Base-by-base conservation (phyloP, 2,113 vertebrate species). In the Equus quagga region DNA sequence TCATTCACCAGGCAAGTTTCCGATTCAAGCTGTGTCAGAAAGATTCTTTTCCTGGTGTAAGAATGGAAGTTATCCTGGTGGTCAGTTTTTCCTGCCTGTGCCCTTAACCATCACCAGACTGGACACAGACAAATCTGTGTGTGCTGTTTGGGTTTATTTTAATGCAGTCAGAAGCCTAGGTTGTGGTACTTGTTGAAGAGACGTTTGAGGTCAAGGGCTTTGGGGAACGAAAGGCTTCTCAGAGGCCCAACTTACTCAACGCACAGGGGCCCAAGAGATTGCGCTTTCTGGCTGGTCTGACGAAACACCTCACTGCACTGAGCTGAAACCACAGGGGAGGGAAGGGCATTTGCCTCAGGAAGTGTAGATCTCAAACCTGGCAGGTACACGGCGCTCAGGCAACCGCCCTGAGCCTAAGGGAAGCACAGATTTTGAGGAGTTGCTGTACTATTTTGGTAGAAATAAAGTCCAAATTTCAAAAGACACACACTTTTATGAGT, bases 231-330 rank as follows among this genome's bases (percentile, higher is more conserved):
- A 91, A 91, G 44, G 44, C 2, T 21, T 93, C 79, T 78, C 79
- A 65, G 21, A 67, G 58, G 69, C 65, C 78, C 26, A 49, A 72
- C 8, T 46, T 87, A 90, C 49, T 96, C 73, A 86, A 46, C 62
- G 56, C 23, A 10, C 58, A 80, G 17, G 17, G 26, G 3, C 95
- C 72, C 62, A 41, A 69, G 88, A 75, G 85, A 93, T 14, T 91
- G 23, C 60, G 24, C 44, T 93, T 96, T 89, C 88, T 41, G 91
- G 31, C 44, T 91, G 24, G 76, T 83, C 73, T 96, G 92, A 96
- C 80, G 97, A 92, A 98, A 96, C 46, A 86, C 44, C 78, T 82
- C 73, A 96, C 89, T 75, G 65, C 26, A 28, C 89, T 79, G 86
- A 93, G 80, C 41, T 83, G 41, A 85, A 94, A 64, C 33, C 46